Conservation (phyloP, 2,888 invertebrate genomes). For the Proisotoma minuta region DNA sequence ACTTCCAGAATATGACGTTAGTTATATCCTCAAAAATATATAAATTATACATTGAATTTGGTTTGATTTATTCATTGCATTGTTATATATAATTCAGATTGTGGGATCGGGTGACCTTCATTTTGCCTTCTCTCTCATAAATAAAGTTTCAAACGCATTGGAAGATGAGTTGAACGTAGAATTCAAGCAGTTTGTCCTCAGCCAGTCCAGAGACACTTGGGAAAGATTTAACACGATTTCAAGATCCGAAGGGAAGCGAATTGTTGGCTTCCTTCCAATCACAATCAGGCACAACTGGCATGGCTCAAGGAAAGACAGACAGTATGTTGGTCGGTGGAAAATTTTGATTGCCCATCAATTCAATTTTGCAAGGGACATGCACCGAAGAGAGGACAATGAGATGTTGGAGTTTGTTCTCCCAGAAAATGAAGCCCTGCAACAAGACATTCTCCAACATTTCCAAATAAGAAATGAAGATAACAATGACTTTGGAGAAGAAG, state of each 20-base stretch:
- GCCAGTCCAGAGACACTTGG: no score
- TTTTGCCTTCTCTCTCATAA: constrained; percentile 18
- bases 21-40: no score
- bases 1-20: constrained; percentile 17
- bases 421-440: constrained; percentile 2
- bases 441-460: constrained; percentile 18
- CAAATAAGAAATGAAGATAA: constrained; percentile 1
- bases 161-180: not conserved
- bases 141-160: constrained; percentile 13
- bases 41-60: no score
- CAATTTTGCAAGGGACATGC: not conserved
- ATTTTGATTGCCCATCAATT: constrained; percentile 15
- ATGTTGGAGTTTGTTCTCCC: constrained; percentile 1
- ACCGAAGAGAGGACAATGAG: not conserved
- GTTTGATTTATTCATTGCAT: no score
- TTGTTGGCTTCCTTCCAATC: constrained; percentile 19
- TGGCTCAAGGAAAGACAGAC: constrained; percentile 17
- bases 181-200: constrained; percentile 8
- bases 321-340: constrained; percentile 19
- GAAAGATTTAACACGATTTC: not conserved
- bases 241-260: not conserved
- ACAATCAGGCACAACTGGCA: constrained; percentile 20
- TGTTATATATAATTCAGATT: no score
- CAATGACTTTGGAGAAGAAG: not conserved
- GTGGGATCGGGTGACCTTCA: constrained; percentile 17